Conservation (phyloP, 1,140 invertebrate species). For the Myzus persicae region DNA sequence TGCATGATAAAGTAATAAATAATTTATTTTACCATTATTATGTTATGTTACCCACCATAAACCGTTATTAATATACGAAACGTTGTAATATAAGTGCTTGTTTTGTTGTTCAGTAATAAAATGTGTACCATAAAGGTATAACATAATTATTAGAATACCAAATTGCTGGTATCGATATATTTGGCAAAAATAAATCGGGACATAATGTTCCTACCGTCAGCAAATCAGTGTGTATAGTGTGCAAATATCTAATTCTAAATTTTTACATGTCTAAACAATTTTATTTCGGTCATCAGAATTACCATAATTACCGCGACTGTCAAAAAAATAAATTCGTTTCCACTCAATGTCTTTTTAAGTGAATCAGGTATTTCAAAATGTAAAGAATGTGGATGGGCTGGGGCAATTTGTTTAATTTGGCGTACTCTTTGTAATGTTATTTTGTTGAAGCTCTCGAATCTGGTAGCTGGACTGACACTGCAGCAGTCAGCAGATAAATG, state of each 20-base stretch:
- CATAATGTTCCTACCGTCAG: not conserved
- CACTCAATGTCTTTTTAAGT: not conserved
- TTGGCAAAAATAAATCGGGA: not conserved
- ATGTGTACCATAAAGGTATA: not conserved
- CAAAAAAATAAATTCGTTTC: not conserved
- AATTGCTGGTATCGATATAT: not conserved
- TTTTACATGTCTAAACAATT: not conserved
- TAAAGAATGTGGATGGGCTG: not conserved
- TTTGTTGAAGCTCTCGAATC: not conserved
- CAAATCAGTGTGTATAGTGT: not conserved
- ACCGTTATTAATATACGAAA: no score
- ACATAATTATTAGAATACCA: not conserved
- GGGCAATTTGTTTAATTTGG: not conserved
- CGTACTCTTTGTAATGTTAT: not conserved
- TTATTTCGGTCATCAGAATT: not conserved
- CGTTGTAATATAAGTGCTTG: no score
- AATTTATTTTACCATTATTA: no score
- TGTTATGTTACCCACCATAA: no score
- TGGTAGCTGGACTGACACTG: not conserved
- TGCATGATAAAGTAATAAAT: no score
- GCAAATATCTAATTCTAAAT: not conserved
- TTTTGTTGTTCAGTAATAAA: not conserved
- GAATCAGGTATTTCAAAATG: not conserved
- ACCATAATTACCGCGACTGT: not conserved
- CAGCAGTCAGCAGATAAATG: not conserved